A percentile compares a stretch with the other conserved stretches of the same genome.
Evolutionary conservation across 2,888 invertebrate species (phyloP).

Genomic region (Agriopis leucophaearia): DNA sequence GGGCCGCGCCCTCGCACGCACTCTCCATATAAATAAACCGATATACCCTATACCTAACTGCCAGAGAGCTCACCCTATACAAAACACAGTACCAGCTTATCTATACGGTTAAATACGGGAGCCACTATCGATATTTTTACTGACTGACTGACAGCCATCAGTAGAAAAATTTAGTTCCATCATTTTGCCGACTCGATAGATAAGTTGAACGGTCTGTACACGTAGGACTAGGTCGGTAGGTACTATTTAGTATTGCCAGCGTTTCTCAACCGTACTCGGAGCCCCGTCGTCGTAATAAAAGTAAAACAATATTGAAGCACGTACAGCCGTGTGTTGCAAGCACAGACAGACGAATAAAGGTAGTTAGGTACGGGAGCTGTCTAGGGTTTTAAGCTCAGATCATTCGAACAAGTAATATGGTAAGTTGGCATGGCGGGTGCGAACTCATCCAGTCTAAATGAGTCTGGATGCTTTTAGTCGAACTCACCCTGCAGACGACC

Average conservation of each 20-base stretch:
- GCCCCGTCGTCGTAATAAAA: slow-evolving; percentile 36
- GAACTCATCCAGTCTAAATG: too few species aligned
- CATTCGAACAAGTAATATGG: too few species aligned
- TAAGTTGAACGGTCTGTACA: slow-evolving; percentile 34
- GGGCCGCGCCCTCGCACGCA: slow-evolving; percentile 74
- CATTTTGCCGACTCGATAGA: neutral
- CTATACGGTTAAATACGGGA: neutral
- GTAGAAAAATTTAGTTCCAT: neutral
- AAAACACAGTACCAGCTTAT: slow-evolving; percentile 46
- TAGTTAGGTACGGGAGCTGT: slow-evolving; percentile 31
- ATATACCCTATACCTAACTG: slow-evolving; percentile 75
- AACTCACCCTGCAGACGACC: too few species aligned
- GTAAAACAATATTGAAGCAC: slow-evolving; percentile 47
- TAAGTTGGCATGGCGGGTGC: too few species aligned
- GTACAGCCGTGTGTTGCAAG: slow-evolving; percentile 43
- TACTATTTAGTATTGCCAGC: slow-evolving; percentile 51
- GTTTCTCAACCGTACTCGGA: slow-evolving; percentile 53
- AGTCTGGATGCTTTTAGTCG: too few species aligned
- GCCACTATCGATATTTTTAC: neutral
- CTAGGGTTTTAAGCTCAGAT: slow-evolving; percentile 36
- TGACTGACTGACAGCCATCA: too few species aligned
- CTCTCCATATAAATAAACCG: slow-evolving; percentile 84
- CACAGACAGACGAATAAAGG: slow-evolving; percentile 34
- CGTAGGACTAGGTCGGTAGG: slow-evolving; percentile 38
- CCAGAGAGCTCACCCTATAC: slow-evolving; percentile 62